Evolutionary conservation across 2,888 invertebrate species (phyloP).

Genomic region (Noctua janthe): DNA sequence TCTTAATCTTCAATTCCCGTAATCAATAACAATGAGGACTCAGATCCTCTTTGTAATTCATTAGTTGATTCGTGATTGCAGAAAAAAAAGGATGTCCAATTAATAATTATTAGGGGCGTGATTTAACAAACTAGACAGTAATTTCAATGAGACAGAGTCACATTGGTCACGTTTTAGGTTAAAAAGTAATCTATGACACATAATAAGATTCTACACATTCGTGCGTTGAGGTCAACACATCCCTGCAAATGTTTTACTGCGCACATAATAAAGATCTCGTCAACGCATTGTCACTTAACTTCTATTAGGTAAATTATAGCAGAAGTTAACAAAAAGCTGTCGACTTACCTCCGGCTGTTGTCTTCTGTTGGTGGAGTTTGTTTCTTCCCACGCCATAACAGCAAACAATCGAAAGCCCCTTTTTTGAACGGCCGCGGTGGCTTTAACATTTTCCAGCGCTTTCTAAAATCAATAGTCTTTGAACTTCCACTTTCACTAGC

Average conservation of each 20-base stretch:
- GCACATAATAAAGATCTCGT: conserved; percentile 13
- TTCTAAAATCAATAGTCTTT: conserved; percentile 81
- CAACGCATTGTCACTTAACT: conserved; percentile 23
- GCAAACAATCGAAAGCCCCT: conserved; percentile 85
- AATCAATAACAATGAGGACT: background rate
- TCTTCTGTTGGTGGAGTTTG: conserved; percentile 73
- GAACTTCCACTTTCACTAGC: conserved; percentile 72
- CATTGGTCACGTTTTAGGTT: conserved; percentile 7
- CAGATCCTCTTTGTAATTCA: too few relatives aligned
- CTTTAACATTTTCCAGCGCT: conserved; percentile 83
- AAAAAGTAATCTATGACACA: background rate
- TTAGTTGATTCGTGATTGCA: background rate
- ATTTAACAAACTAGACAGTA: background rate
- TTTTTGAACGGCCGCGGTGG: conserved; percentile 83
- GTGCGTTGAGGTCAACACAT: conserved; percentile 4
- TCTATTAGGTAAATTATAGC: conserved; percentile 13
- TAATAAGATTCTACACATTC: background rate
- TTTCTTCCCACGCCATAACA: conserved; percentile 86
- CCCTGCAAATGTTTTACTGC: conserved; percentile 15
- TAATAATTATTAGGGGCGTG: too few relatives aligned
- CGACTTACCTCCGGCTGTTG: conserved; percentile 80
- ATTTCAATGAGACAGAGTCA: background rate
- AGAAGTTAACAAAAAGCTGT: conserved; percentile 34
- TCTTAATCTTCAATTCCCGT: background rate
- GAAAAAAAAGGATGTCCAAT: background rate